These are phyloP conservation scores for Metellina segmentata DNA, from an alignment of 2,888 invertebrate species.

Conservation along the genomic window DNA sequence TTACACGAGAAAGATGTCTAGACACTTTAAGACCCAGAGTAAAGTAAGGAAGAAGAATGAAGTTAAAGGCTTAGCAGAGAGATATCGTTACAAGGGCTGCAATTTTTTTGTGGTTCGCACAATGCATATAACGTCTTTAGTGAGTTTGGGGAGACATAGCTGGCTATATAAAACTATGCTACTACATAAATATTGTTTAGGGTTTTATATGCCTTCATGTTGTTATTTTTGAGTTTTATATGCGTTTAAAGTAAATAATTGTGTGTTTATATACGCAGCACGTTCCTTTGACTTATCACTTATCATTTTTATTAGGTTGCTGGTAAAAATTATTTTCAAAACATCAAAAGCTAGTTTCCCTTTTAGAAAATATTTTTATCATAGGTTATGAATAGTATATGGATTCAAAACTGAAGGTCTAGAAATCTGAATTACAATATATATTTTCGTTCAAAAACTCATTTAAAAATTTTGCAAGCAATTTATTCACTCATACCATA, in stretches of 20 bases:
- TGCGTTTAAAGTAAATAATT: neutral
- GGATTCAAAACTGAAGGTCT: too few species aligned
- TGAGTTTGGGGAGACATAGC: neutral
- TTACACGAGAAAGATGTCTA: constrained; percentile 10
- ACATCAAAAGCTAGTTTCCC: too few species aligned
- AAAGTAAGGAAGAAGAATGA: neutral
- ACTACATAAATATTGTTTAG: neutral
- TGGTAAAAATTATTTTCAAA: neutral
- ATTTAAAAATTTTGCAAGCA: too few species aligned
- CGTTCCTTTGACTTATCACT: neutral
- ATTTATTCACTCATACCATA: too few species aligned
- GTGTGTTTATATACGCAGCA: neutral
- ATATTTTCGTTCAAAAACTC: too few species aligned
- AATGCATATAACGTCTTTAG: neutral
- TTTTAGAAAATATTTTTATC: too few species aligned
- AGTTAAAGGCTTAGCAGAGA: neutral
- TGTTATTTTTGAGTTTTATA: neutral
- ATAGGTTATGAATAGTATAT: too few species aligned
- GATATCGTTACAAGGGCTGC: neutral
- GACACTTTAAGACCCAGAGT: neutral
- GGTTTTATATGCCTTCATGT: neutral
- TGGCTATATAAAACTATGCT: neutral
- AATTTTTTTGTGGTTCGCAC: neutral
- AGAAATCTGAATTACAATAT: too few species aligned
- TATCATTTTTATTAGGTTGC: neutral